Conservation (phyloP, 2,888 invertebrate genomes). For the Germaria angustata region DNA sequence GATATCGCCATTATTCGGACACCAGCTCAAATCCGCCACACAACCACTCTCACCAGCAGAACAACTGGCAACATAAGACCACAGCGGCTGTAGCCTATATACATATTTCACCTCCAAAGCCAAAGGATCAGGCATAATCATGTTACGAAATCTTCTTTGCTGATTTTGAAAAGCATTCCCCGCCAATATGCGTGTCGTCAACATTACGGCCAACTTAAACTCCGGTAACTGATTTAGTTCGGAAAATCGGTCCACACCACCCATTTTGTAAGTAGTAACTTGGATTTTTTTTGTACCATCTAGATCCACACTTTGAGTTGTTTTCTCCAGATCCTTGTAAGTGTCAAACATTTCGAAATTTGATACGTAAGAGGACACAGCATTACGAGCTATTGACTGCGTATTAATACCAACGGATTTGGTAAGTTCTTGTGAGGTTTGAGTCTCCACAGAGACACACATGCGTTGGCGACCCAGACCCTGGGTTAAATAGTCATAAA, state of each 20-base stretch:
- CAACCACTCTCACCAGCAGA: conserved; percentile 79
- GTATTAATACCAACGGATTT: conserved; percentile 85
- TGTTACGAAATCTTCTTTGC: conserved; percentile 86
- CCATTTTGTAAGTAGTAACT: conserved; percentile 76
- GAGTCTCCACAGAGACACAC: conserved; percentile 85
- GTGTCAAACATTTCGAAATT: conserved; percentile 90
- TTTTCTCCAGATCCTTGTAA: conserved; percentile 81
- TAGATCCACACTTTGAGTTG: conserved; percentile 73
- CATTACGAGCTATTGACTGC: conserved; percentile 81
- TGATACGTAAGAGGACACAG: conserved; percentile 85
- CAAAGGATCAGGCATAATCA: conserved; percentile 83
- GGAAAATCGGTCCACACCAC: conserved; percentile 74
- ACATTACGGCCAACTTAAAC: conserved; percentile 84
- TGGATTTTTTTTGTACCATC: conserved; percentile 81
- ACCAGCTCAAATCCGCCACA: conserved; percentile 85
- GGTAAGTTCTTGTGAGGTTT: conserved; percentile 83
- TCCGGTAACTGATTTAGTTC: conserved; percentile 71
- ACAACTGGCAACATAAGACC: conserved; percentile 83
- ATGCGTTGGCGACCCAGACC: conserved; percentile 84
- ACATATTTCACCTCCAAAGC: conserved; percentile 84
- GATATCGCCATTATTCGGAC: conserved; percentile 85
- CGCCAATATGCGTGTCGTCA: conserved; percentile 87
- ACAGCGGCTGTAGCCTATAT: conserved; percentile 85
- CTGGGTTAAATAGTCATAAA: conserved; percentile 85
- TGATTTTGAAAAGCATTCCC: conserved; percentile 84